A percentile compares a stretch with the other conserved stretches of the same genome.
Conservation (phyloP, 2,797 vertebrate genomes). For the Corythornis leucogaster region DNA sequence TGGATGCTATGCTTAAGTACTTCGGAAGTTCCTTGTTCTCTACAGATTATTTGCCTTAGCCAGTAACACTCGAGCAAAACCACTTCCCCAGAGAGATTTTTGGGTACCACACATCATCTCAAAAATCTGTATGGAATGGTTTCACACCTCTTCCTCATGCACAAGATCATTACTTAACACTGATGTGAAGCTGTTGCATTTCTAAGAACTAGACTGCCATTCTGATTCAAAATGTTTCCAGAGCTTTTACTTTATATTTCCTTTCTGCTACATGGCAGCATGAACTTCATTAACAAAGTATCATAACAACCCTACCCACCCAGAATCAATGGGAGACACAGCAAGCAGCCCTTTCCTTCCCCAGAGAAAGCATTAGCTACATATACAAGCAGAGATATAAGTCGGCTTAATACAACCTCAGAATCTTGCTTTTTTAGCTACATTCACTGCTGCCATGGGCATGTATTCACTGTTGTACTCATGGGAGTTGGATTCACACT, state of each 20-base stretch:
- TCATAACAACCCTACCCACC: neutral
- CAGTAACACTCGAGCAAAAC: neutral
- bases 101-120: neutral
- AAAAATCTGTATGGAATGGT: neutral
- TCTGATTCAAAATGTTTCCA: neutral
- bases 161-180: neutral
- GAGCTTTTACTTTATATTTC: neutral
- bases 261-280: neutral
- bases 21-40: neutral
- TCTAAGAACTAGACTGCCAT: neutral
- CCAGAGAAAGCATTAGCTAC: neutral
- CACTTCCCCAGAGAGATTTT: neutral
- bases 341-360: neutral
- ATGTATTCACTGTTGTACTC: constrained; percentile 83
- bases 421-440: constrained; percentile 64
- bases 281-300: neutral
- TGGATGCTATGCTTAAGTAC: neutral
- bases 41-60: neutral
- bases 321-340: neutral
- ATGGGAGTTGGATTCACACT: constrained; percentile 32
- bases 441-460: constrained; percentile 82
- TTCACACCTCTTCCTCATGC: neutral
- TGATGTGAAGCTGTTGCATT: neutral
- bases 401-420: constrained; percentile 51
- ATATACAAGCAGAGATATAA: neutral